Conservation (phyloP, 2,797 vertebrate species). For the Nasua narica region DNA sequence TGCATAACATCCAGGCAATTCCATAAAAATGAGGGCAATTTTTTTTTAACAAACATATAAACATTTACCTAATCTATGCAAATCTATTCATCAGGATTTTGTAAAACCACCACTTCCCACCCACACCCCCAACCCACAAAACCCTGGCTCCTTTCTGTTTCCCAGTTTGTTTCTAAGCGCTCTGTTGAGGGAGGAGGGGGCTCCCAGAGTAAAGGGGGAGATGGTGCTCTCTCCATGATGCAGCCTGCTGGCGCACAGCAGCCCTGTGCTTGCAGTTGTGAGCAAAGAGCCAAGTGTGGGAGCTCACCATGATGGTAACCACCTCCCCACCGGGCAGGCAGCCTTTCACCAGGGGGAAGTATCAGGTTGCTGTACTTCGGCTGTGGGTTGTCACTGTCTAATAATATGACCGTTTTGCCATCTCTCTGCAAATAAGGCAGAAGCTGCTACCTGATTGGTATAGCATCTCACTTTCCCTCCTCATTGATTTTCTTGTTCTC, state of each 20-base stretch:
- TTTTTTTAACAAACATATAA: slow-evolving; percentile 10
- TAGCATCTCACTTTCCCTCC: slow-evolving; percentile 86
- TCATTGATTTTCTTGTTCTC: slow-evolving; percentile 85
- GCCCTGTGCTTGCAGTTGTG: slow-evolving; percentile 25
- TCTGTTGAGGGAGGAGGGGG: slow-evolving; percentile 48
- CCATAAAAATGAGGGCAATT: slow-evolving; percentile 43
- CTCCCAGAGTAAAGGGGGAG: slow-evolving; percentile 4
- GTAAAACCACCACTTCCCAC: not conserved
- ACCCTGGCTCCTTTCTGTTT: slow-evolving; percentile 26
- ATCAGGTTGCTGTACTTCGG: slow-evolving; percentile 71
- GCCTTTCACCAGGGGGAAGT: slow-evolving; percentile 64
- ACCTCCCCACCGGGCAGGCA: slow-evolving; percentile 66
- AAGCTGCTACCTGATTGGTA: slow-evolving; percentile 86
- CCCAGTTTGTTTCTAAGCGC: slow-evolving; percentile 32
- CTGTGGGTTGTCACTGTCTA: slow-evolving; percentile 81
- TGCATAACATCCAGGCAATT: slow-evolving; percentile 6
- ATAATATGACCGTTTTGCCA: slow-evolving; percentile 83
- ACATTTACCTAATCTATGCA: slow-evolving; percentile 61
- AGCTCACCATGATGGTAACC: slow-evolving; percentile 59
- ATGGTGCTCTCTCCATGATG: not conserved
- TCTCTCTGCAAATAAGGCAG: slow-evolving; percentile 84
- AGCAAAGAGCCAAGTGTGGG: slow-evolving; percentile 67
- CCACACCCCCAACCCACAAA: not conserved
- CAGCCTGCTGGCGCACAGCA: not conserved
- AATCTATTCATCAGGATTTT: slow-evolving; percentile 59